A percentile compares a stretch with the other conserved stretches of the same genome.
phyloP scores from a whole-genome alignment of 2,888 invertebrate species.

The Microdon myrmicae region DNA sequence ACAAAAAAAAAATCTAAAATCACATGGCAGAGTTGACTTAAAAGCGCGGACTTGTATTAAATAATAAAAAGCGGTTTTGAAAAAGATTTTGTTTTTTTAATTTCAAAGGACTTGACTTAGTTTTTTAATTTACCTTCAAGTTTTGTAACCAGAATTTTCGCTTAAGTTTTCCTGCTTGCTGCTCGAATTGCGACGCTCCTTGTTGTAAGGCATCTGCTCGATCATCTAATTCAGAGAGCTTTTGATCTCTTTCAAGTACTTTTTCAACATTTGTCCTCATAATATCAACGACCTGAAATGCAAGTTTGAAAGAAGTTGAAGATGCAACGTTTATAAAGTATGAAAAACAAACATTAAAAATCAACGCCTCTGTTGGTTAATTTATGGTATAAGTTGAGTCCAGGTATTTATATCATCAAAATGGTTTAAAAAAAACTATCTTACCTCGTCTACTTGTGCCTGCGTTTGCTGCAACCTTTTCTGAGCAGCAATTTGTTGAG shows the following conservation, averaged over 20 bases:
- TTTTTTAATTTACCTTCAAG: conserved; percentile 77
- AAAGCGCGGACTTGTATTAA: no score
- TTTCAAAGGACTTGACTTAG: neutral
- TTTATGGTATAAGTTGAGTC: neutral
- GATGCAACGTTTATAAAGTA: neutral
- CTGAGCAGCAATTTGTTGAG: conserved; percentile 85
- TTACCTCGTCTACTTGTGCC: conserved; percentile 84
- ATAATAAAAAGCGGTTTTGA: no score
- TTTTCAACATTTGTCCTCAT: conserved; percentile 97
- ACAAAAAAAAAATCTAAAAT: no score
- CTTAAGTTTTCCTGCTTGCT: conserved; percentile 95
- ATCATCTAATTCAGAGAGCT: conserved; percentile 93
- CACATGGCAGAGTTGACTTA: no score
- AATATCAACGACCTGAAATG: conserved; percentile 84
- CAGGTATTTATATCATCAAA: neutral
- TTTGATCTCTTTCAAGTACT: conserved; percentile 94
- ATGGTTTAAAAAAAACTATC: conserved; percentile 10
- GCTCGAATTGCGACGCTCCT: conserved; percentile 96
- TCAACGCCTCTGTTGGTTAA: neutral
- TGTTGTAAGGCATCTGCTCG: conserved; percentile 95
- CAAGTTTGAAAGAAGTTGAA: neutral
- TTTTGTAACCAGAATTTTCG: conserved; percentile 98
- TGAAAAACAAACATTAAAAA: neutral
- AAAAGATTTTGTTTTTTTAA: no score
- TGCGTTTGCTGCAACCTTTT: conserved; percentile 85